Conservation (phyloP, 2,888 invertebrate genomes). For the Resseliella maxima region DNA sequence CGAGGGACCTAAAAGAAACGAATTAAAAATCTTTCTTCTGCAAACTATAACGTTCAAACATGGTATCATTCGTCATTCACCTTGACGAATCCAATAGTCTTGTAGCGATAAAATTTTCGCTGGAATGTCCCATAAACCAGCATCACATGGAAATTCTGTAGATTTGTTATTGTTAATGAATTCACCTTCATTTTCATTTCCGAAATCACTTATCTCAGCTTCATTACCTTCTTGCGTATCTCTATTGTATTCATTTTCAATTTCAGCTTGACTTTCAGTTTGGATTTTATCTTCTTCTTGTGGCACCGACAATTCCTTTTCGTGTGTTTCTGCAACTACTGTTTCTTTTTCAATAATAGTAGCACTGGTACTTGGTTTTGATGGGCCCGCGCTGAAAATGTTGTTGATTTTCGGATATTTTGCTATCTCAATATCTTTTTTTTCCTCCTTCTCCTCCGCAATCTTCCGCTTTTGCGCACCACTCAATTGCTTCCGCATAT, state of each 20-base stretch:
- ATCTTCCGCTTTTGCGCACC: not conserved
- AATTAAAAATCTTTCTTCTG: too few relatives aligned
- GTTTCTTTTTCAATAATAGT: not conserved
- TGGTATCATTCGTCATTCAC: too few relatives aligned
- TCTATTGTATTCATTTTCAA: too few relatives aligned
- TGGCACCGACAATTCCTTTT: not conserved
- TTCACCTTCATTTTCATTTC: not conserved
- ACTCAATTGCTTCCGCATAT: not conserved
- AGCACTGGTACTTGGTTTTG: not conserved
- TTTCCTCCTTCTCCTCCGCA: not conserved
- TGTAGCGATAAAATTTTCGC: not conserved
- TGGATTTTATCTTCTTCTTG: not conserved
- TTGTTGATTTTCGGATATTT: not conserved
- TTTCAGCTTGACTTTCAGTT: too few relatives aligned
- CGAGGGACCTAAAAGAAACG: too few relatives aligned
- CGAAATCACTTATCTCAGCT: too few relatives aligned
- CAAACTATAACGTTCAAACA: too few relatives aligned
- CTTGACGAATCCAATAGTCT: not conserved
- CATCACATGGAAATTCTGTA: not conserved
- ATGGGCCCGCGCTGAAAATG: not conserved
- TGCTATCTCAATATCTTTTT: not conserved
- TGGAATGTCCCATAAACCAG: not conserved
- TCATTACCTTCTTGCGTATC: too few relatives aligned
- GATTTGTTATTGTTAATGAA: not conserved
- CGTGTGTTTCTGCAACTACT: not conserved